Evolutionary conservation across 1,140 invertebrate species (phyloP), one percentile per base, ranked within the genome.

Genomic region (Acromyrmex echinatior): DNA sequence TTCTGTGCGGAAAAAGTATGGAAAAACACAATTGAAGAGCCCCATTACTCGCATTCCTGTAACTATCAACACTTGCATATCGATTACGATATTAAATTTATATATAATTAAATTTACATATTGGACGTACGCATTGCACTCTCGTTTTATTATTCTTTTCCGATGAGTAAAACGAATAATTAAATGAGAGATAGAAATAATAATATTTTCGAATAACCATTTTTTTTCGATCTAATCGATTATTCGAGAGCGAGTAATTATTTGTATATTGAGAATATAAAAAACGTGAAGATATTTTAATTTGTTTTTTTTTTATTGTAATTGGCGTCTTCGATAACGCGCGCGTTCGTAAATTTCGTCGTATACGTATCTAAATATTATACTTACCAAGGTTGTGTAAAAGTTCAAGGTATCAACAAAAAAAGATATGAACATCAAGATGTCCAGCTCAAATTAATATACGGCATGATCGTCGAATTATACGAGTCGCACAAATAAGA

Each of bases 331-430:
- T 77, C 39, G 25, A 84, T 84, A 84, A 49, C 6, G 0, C 14
- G 18, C 6, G 0, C 14, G 18, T 51, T 14, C 35, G 49, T 14
- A 35, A 65, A 76, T 76, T 84, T 18, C 56, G 63, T 85, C 45
- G 10, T 62, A 3, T 62, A 76, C 21, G 18, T 84, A 63, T 65
- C 73, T 35, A 73, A 79, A 74, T 87, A 70, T 70, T 70, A 70
- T 70, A 77, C 53, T 82, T 71, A 71, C 58, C 66, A 74, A 87
- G 68, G 49, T 18, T 65, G 56, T 9, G 35, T 45, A 81, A 87
- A 76, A 90, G 80, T 90, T 92, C 87, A 92, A 92, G 91, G 89
- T 80, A 28, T 68, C 6, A 65, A 25, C 0, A 76, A 76, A 84
- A 84, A 76, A 74, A 49, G 25, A 45, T 60, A 79, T 56, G n/a